Evolutionary conservation across 2,113 vertebrate genomes (phyloP).

Genomic region (Oostethus manadensis): DNA sequence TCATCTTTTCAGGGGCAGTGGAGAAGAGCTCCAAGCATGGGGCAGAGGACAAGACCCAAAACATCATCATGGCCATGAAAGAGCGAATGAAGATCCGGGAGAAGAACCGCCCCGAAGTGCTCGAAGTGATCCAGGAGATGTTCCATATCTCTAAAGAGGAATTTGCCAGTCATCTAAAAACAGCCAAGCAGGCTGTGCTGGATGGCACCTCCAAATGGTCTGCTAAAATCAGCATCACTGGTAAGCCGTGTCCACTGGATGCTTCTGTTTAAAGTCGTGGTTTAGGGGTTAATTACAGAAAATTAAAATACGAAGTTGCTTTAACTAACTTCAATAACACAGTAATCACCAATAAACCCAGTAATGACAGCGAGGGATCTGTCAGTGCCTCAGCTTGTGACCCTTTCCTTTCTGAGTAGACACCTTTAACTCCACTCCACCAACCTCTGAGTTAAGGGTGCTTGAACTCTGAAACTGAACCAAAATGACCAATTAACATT

Average conservation of each 20-base stretch:
- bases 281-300: not conserved
- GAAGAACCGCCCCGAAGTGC: constrained; percentile 92
- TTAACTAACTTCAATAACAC: not conserved
- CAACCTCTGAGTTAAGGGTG: constrained; percentile 12
- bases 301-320: not conserved
- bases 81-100: constrained; percentile 97
- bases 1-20: constrained; percentile 79
- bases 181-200: constrained; percentile 90
- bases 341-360: not conserved
- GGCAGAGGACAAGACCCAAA: constrained; percentile 95
- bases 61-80: constrained; percentile 97
- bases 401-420: constrained; percentile 8
- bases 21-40: constrained; percentile 99
- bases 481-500: constrained; percentile 8
- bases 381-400: not conserved
- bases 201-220: constrained; percentile 99
- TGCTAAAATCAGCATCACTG: constrained; percentile 95
- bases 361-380: not conserved
- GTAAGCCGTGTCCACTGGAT: constrained; percentile 57
- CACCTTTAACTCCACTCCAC: constrained; percentile 24
- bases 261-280: not conserved
- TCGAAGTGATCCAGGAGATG: constrained; percentile 93
- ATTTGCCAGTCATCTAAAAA: constrained; percentile 82
- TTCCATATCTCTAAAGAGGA: constrained; percentile 91
- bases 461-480: constrained; percentile 27